Base-by-base conservation (phyloP, 2,113 vertebrate species). In the Eupsittula cactorum region DNA sequence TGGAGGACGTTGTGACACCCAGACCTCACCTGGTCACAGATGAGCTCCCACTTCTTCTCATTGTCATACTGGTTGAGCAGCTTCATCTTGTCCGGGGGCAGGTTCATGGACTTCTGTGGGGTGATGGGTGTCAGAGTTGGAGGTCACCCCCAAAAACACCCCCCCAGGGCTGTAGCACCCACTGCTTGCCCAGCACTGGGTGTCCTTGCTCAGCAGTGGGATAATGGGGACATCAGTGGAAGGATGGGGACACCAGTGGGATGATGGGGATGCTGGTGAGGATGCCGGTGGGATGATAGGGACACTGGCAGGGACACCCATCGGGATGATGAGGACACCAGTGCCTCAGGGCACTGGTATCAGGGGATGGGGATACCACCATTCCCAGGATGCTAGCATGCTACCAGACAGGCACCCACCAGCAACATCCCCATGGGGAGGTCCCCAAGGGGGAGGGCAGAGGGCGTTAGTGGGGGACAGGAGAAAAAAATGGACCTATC, bases 41-140 rank as follows among this genome's bases (percentile, higher is more conserved):
- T 98, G 88, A 99, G 97, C 93, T 99, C 99, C 99, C 99, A 99
- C 90, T 99, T 99, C 98, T 99, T 99, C 64, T 99, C 99, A 0
- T 98, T 99, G 97, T 99, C 99, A 1, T 99, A 99, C 87, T 99
- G 99, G 94, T 97, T 99, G 65, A 99, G 96, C 55, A 99, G 98
- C 95, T 98, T 97, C 95, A 99, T 98, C 97, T 99, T 99, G 82
- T 99, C 99, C 0, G 99, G 99, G 17, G 99, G 99, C 93, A 99
- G 96, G 98, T 99, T 99, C 99, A 99, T 99, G 90, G 98, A 97
- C 96, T 98, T 99, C 99, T 99, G 97, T 6, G 42, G 92, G 78
- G 86, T 25, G 67, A 52, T 49, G 42, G 46, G 14, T 67, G 59
- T 94, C 82, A 97, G 70, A 10, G 11, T 6, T 28, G 73, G 76